Base-by-base conservation (phyloP, 1,140 invertebrate species). In the Drosophila novamexicana region DNA sequence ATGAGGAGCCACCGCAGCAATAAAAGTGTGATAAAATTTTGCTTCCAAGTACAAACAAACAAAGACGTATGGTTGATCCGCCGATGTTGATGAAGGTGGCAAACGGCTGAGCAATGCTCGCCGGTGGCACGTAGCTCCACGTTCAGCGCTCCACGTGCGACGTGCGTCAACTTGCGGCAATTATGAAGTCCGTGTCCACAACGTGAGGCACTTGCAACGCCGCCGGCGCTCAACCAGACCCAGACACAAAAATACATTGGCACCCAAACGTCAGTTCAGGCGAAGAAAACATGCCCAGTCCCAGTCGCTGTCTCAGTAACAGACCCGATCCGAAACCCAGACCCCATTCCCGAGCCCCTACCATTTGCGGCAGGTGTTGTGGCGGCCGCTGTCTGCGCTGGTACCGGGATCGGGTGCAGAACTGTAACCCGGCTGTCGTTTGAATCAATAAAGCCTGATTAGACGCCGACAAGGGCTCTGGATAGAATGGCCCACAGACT, bases 151-250 rank as follows among this genome's bases (percentile, higher is more conserved):
- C 37, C 72, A 86, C 83, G 83, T 89, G 83, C 79, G 66, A 83
- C 77, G 80, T 83, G 84, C 84, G 80, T 88, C 83, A 89, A 88
- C 69, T 66, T 74, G 84, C 71, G 77, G 84, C 83, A 88, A 89
- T 88, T 89, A 85, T 85, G 79, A 85, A 82, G 79, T 85, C 75
- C 82, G 74, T 67, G 64, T 70, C 68, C 67, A 82, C 68, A 58
- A 37, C 39, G 58, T 56, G 54, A 52, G 49, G 70, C 64, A 66
- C 56, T 76, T 80, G 81, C 81, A 74, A 69, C 59, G 57, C 67
- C 62, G 77, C 50, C 77, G 58, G 59, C 67, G 73, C 59, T 64
- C 53, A 36, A 7, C 9, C 39, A 39, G 52, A 14, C 37, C 12
- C 54, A 64, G 36, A 72, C 57, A 50, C 50, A 29, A 12, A 44